These are phyloP conservation scores for Axea sp. DNA, from an alignment of 2,888 invertebrate genomes.

Conservation along the genomic window DNA sequence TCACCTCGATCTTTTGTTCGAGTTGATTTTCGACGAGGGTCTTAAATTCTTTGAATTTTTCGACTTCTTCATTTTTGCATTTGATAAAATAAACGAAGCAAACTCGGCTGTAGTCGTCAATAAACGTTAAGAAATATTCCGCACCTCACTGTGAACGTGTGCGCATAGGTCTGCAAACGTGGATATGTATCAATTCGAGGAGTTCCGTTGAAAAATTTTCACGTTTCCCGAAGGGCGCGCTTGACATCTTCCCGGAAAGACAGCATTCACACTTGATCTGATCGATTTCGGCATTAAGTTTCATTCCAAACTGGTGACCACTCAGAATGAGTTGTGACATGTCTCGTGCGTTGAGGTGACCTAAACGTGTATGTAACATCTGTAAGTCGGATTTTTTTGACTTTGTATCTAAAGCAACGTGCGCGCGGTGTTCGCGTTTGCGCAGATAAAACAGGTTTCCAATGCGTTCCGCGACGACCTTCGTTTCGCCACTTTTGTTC, in stretches of 20 bases:
- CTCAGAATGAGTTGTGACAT: too few relatives aligned
- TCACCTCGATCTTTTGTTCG: constrained; percentile 38
- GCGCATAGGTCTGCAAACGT: neutral
- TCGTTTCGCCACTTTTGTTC: neutral
- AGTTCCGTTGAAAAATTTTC: neutral
- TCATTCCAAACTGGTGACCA: too few relatives aligned
- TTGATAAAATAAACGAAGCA: neutral
- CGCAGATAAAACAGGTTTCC: constrained; percentile 18
- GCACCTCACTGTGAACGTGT: neutral
- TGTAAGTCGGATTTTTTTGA: neutral
- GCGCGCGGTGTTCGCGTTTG: constrained; percentile 1
- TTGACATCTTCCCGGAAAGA: neutral
- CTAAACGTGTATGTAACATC: constrained; percentile 26
- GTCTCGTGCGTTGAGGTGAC: constrained; percentile 23
- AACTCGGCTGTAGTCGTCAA: neutral
- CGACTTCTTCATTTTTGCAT: constrained; percentile 20
- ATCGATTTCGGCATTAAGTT: too few relatives aligned
- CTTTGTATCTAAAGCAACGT: constrained; percentile 40
- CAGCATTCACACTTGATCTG: too few relatives aligned
- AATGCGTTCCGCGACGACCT: constrained; percentile 20
- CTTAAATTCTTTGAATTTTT: constrained; percentile 51
- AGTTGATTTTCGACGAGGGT: constrained; percentile 50
- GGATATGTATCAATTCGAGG: neutral
- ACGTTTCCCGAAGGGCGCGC: constrained; percentile 20
- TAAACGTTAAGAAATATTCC: neutral